Evolutionary conservation across 2,888 invertebrate genomes (phyloP).

Genomic region (Tiphia femorata): DNA sequence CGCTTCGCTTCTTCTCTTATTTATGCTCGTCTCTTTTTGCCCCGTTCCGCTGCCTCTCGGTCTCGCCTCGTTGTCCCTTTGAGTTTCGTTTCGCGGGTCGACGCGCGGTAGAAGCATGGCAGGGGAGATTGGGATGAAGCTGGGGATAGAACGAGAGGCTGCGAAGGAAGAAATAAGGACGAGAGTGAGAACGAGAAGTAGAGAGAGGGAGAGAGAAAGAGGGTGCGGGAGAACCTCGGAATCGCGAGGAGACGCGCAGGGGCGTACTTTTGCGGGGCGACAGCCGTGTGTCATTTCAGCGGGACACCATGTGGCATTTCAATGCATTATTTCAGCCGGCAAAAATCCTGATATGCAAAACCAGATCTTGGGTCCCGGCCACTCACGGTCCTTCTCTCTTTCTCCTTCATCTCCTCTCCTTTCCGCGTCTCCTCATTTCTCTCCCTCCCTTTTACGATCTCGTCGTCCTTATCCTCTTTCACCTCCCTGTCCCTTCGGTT

Average conservation of each 20-base stretch:
- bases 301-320: slow-evolving; percentile 65
- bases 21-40: too few species aligned
- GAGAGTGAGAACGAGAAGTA: background rate
- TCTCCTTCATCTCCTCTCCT: too few species aligned
- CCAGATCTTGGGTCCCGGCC: slow-evolving; percentile 43
- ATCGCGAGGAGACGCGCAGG: slow-evolving; percentile 29
- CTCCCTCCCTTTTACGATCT: slow-evolving; percentile 15
- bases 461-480: slow-evolving; percentile 12
- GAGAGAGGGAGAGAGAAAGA: background rate
- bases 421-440: slow-evolving; percentile 28
- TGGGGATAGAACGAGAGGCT: background rate
- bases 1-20: too few species aligned
- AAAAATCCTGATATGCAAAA: slow-evolving; percentile 67
- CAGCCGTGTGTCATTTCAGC: slow-evolving; percentile 66
- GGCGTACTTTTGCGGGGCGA: slow-evolving; percentile 55
- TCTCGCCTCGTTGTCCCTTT: too few species aligned
- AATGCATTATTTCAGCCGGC: slow-evolving; percentile 67
- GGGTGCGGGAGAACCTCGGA: slow-evolving; percentile 21
- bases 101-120: too few species aligned
- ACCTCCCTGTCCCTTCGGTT: too few species aligned
- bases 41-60: too few species aligned
- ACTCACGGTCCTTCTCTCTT: slow-evolving; percentile 24
- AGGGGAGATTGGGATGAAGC: background rate
- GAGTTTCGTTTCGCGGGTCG: too few species aligned
- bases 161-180: background rate